These are phyloP conservation scores for Phymanthus crucifer DNA, from an alignment of 92 coral and sea anemone species.

Conservation along the genomic window DNA sequence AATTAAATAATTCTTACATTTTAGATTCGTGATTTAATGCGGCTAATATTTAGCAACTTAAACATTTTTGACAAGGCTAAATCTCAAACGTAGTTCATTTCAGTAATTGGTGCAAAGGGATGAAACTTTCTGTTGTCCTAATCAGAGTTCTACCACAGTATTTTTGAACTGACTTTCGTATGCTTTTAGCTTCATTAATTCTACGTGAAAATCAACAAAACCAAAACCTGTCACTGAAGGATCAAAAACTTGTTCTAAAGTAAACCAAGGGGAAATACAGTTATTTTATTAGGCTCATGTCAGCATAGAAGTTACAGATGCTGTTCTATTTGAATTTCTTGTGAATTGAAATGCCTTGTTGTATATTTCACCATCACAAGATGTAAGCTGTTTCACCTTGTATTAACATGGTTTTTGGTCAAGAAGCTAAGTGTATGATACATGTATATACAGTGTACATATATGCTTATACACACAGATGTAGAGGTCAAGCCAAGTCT, in stretches of 20 bases:
- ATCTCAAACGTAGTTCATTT: neutral
- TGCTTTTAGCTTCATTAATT: neutral
- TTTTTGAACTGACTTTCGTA: neutral
- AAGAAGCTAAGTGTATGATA: neutral
- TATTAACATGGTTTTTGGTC: conserved; percentile 10
- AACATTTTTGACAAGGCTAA: conserved; percentile 3
- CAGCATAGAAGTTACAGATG: neutral
- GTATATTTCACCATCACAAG: neutral
- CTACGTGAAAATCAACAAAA: conserved; percentile 3
- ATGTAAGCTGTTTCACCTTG: conserved; percentile 3
- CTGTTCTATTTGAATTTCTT: neutral
- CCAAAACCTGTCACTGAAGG: conserved; percentile 5
- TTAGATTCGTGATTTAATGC: conserved; percentile 6
- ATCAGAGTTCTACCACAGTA: neutral
- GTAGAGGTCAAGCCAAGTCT: conserved; percentile 17
- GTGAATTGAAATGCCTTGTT: neutral
- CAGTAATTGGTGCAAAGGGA: conserved; percentile 1
- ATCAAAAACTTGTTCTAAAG: neutral
- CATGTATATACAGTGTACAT: conserved; percentile 2
- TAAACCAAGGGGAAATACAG: conserved; percentile 8
- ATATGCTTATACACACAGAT: conserved; percentile 1
- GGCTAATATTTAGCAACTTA: conserved; percentile 1
- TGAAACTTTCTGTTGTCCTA: conserved; percentile 6
- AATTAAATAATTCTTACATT: neutral
- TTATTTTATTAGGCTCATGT: neutral